Evolutionary conservation across 2,113 vertebrate genomes (phyloP).

Genomic region (Phycodurus eques): DNA sequence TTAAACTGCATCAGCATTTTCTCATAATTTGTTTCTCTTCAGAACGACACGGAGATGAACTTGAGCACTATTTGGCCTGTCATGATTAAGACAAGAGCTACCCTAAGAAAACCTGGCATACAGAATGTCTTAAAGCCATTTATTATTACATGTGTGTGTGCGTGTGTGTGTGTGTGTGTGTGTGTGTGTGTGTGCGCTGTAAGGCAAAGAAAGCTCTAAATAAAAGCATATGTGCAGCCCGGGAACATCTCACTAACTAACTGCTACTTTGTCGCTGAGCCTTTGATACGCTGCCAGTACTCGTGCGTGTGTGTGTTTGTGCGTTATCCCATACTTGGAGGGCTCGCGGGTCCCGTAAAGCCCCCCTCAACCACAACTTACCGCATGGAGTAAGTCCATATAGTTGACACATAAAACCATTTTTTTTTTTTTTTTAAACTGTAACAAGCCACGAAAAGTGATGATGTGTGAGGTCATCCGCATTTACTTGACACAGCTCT

Average conservation of each 20-base stretch:
- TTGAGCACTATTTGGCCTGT: background rate
- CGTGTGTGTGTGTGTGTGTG: too few species aligned
- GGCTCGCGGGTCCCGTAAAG: slow-evolving; percentile 39
- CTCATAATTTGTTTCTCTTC: background rate
- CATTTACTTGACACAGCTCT: slow-evolving; percentile 45
- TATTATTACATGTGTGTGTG: background rate
- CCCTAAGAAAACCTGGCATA: slow-evolving; percentile 3
- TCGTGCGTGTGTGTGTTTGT: slow-evolving; percentile 18
- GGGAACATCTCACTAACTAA: slow-evolving; percentile 61
- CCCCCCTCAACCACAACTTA: slow-evolving; percentile 25
- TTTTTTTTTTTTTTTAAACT: slow-evolving; percentile 23
- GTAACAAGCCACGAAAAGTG: slow-evolving; percentile 48
- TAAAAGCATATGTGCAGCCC: slow-evolving; percentile 64
- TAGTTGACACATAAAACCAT: slow-evolving; percentile 53
- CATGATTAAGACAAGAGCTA: background rate
- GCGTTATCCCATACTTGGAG: slow-evolving; percentile 35
- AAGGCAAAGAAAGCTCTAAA: slow-evolving; percentile 59
- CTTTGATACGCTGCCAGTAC: slow-evolving; percentile 51
- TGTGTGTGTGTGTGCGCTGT: too few species aligned
- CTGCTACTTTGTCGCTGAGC: slow-evolving; percentile 62
- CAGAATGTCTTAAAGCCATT: slow-evolving; percentile 18
- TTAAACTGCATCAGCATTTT: background rate
- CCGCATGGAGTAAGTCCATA: slow-evolving; percentile 43
- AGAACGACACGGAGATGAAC: background rate
- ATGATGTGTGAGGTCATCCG: slow-evolving; percentile 56